Conservation (phyloP, 2,888 invertebrate genomes). For the Mesochorus sp. region DNA sequence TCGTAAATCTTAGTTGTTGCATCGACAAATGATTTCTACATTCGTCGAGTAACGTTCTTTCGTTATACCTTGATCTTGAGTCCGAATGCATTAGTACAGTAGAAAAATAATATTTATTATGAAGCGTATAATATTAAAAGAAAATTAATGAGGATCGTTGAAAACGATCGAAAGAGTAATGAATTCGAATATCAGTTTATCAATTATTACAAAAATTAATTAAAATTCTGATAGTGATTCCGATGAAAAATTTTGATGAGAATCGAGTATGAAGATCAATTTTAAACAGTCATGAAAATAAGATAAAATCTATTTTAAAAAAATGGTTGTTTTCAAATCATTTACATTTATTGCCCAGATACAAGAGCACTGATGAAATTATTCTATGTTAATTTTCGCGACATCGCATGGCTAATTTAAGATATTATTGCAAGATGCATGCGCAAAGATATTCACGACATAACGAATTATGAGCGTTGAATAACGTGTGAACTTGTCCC, state of each 20-base stretch:
- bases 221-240: too few species aligned
- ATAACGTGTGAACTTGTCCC: constrained; percentile 38
- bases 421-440: constrained; percentile 4
- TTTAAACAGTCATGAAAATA: too few species aligned
- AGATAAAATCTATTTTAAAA: not conserved
- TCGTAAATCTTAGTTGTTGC: constrained; percentile 40
- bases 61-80: constrained; percentile 5
- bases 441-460: constrained; percentile 1
- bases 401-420: constrained; percentile 45
- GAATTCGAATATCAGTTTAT: too few species aligned
- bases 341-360: not conserved
- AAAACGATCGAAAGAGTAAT: too few species aligned
- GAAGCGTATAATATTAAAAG: too few species aligned
- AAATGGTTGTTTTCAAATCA: not conserved
- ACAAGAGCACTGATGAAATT: constrained; percentile 5
- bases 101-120: too few species aligned
- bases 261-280: too few species aligned
- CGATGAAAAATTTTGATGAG: too few species aligned
- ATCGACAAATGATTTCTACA: constrained; percentile 19
- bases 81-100: constrained; percentile 8
- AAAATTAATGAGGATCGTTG: too few species aligned
- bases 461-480: constrained; percentile 43
- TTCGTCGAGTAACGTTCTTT: not conserved
- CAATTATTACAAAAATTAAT: too few species aligned
- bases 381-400: constrained; percentile 25